These are phyloP conservation scores for Nephrotoma guestfalica DNA, from an alignment of 2,888 invertebrate species.

Conservation along the genomic window DNA sequence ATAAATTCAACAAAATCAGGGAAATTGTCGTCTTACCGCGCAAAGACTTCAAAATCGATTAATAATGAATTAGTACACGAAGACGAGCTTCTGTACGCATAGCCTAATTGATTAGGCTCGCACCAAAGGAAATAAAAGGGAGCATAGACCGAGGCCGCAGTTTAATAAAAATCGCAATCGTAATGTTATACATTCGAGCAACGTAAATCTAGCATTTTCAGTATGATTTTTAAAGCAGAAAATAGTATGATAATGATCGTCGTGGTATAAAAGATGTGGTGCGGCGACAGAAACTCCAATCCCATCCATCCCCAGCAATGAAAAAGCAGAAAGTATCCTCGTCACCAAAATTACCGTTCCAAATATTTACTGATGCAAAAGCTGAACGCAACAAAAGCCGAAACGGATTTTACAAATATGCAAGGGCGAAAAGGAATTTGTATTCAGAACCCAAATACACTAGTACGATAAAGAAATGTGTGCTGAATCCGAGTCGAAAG, in stretches of 20 bases:
- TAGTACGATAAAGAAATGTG: not conserved
- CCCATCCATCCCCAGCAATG: not conserved
- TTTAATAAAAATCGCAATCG: constrained; percentile 15
- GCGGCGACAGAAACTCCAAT: not conserved
- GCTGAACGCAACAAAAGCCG: not conserved
- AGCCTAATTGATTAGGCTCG: constrained; percentile 43
- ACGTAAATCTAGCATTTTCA: not conserved
- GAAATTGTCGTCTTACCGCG: constrained; percentile 12
- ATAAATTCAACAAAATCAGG: constrained; percentile 24
- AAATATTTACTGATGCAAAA: not conserved
- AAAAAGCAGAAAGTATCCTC: not conserved
- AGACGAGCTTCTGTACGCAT: constrained; percentile 16
- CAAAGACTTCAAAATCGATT: not conserved
- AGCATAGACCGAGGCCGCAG: constrained; percentile 54
- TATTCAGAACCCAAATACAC: not conserved
- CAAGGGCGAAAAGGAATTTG: not conserved
- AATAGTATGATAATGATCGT: not conserved
- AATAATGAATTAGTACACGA: not conserved
- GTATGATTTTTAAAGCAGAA: not conserved
- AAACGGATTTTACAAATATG: not conserved
- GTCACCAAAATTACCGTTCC: not conserved
- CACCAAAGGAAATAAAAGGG: constrained; percentile 52
- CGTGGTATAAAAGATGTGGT: not conserved
- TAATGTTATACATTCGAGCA: not conserved
- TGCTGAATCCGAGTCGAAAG: not conserved